phyloP scores from a whole-genome alignment of 2,113 vertebrate genomes.

The Carassius gibelio region DNA sequence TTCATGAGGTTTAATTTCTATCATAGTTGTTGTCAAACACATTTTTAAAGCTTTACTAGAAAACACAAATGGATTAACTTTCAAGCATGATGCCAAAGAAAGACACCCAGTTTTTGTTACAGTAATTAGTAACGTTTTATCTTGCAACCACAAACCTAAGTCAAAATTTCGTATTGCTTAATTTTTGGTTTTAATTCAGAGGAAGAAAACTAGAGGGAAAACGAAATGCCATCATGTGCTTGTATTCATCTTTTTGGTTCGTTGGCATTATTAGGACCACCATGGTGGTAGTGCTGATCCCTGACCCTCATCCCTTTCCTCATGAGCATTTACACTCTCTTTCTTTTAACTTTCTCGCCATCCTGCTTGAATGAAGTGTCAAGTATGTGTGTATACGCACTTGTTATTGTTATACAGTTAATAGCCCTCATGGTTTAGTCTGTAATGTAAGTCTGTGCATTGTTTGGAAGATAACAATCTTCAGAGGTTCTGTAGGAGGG shows the following conservation, averaged over 20 bases:
- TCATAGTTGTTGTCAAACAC: neutral
- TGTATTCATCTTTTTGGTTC: neutral
- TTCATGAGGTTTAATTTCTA: neutral
- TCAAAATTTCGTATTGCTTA: neutral
- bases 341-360: neutral
- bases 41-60: neutral
- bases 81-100: conserved; percentile 6
- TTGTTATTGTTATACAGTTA: conserved; percentile 34
- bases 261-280: conserved; percentile 18
- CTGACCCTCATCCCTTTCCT: neutral
- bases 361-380: conserved; percentile 21
- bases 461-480: conserved; percentile 19
- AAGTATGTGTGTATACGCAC: conserved; percentile 20
- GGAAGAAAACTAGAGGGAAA: neutral
- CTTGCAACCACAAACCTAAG: neutral
- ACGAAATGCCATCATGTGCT: neutral
- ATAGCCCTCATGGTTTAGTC: conserved; percentile 22
- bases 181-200: neutral
- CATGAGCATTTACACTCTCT: neutral
- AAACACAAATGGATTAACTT: neutral
- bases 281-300: neutral
- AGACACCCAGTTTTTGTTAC: conserved; percentile 6
- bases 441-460: conserved; percentile 43
- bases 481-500: neutral
- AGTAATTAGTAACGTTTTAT: conserved; percentile 25